Conservation (phyloP, 2,888 invertebrate species). For the Pasiphila rectangulata region DNA sequence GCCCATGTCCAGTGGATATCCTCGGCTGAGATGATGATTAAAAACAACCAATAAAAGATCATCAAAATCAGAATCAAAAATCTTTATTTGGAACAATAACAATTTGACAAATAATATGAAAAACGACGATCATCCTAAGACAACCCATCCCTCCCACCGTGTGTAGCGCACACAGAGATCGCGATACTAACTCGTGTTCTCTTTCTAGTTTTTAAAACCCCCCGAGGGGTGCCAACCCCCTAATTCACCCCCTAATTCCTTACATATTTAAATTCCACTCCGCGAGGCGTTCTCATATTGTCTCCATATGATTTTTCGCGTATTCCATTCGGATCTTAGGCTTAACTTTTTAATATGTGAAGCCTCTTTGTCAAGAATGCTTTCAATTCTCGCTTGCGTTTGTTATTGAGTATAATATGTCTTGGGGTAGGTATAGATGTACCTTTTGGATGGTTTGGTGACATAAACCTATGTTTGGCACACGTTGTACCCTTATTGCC, state of each 20-base stretch:
- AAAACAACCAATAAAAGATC: too few relatives aligned
- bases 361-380: constrained; percentile 18
- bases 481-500: too few relatives aligned
- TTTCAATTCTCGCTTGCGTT: constrained; percentile 17
- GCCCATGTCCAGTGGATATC: too few relatives aligned
- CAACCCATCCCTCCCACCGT: constrained; percentile 43
- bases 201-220: constrained; percentile 79
- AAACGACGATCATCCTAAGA: constrained; percentile 47
- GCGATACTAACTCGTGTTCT: constrained; percentile 80
- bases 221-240: constrained; percentile 31
- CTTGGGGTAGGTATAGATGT: not conserved
- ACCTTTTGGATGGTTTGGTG: not conserved
- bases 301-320: constrained; percentile 66
- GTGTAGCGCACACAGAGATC: constrained; percentile 52
- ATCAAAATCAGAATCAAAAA: too few relatives aligned
- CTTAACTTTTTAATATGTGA: constrained; percentile 35
- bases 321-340: constrained; percentile 42
- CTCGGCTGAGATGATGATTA: too few relatives aligned
- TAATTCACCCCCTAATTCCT: constrained; percentile 74
- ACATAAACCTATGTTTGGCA: too few relatives aligned
- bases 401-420: constrained; percentile 1
- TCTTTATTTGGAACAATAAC: too few relatives aligned
- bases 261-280: constrained; percentile 81
- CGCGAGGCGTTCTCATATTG: constrained; percentile 73
- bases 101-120: too few relatives aligned